These are phyloP conservation scores for Heliconius eleuchia DNA, from an alignment of 1,140 invertebrate species.

Conservation along the genomic window DNA sequence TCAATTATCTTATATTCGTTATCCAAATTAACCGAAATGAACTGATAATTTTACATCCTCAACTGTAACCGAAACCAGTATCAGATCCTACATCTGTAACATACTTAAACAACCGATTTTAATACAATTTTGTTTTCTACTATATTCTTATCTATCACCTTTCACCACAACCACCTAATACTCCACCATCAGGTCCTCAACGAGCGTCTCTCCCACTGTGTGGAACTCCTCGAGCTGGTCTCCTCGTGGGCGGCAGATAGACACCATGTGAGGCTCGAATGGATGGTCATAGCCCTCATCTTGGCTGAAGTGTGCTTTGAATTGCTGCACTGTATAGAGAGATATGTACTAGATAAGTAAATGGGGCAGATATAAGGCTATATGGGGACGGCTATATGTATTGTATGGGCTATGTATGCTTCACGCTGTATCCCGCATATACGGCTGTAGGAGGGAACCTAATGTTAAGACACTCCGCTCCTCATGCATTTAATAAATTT, in stretches of 20 bases:
- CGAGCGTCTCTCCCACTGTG: slow-evolving; percentile 96
- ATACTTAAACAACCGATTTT: neutral
- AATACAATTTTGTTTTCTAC: too few relatives aligned
- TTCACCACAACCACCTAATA: too few relatives aligned
- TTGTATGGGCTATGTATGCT: neutral
- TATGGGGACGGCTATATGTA: neutral
- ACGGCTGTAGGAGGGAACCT: too few relatives aligned
- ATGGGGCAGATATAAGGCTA: neutral
- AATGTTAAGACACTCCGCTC: too few relatives aligned
- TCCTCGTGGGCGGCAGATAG: slow-evolving; percentile 93
- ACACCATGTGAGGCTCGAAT: slow-evolving; percentile 95
- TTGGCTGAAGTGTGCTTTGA: slow-evolving; percentile 97
- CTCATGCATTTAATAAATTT: too few relatives aligned
- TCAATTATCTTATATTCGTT: too few relatives aligned
- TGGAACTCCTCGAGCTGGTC: slow-evolving; percentile 93
- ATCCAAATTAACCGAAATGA: too few relatives aligned
- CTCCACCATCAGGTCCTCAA: slow-evolving; percentile 90
- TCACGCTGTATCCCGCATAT: too few relatives aligned
- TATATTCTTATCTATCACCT: too few relatives aligned
- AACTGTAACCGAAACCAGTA: too few relatives aligned
- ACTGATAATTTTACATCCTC: too few relatives aligned
- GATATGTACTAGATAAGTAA: slow-evolving; percentile 52
- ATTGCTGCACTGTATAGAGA: slow-evolving; percentile 89
- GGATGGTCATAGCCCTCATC: slow-evolving; percentile 98
- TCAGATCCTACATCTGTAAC: too few relatives aligned